Conservation (phyloP, 2,888 invertebrate genomes). For the Altica lythri region DNA sequence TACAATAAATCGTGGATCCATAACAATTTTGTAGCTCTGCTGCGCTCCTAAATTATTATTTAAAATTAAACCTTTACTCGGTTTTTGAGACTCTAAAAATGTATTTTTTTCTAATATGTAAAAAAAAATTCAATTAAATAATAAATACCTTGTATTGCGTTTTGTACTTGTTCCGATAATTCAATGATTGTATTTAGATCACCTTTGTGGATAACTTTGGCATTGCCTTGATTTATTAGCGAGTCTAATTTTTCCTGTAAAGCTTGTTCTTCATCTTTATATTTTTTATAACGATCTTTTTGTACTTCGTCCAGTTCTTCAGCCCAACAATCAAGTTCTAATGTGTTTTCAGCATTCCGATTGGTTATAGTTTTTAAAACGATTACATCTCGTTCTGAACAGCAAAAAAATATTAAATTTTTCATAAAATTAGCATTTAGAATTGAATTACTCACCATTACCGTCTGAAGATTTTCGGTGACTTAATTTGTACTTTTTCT, state of each 20-base stretch:
- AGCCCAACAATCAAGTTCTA: constrained; percentile 73
- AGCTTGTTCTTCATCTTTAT: constrained; percentile 70
- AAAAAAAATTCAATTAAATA: neutral
- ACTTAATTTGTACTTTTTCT: constrained; percentile 53
- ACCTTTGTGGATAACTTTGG: constrained; percentile 69
- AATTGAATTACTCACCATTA: constrained; percentile 46
- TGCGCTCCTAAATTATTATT: constrained; percentile 25
- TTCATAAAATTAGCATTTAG: too few relatives aligned
- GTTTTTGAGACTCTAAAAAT: constrained; percentile 35
- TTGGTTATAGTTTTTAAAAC: constrained; percentile 50
- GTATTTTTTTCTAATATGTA: neutral
- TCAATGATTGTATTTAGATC: constrained; percentile 70
- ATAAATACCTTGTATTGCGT: constrained; percentile 31
- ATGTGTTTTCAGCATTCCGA: constrained; percentile 51
- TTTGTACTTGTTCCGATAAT: constrained; percentile 50
- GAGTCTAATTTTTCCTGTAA: constrained; percentile 54
- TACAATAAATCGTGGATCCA: constrained; percentile 56
- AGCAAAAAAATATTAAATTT: neutral
- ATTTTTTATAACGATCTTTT: constrained; percentile 59
- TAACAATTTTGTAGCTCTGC: constrained; percentile 57
- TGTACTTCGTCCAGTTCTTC: constrained; percentile 68
- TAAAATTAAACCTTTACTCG: constrained; percentile 34
- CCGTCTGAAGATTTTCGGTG: constrained; percentile 53
- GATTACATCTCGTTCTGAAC: constrained; percentile 50
- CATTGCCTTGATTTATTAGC: constrained; percentile 63